Base-by-base conservation (phyloP, 2,888 invertebrate genomes). In the Ectemnius continuus region DNA sequence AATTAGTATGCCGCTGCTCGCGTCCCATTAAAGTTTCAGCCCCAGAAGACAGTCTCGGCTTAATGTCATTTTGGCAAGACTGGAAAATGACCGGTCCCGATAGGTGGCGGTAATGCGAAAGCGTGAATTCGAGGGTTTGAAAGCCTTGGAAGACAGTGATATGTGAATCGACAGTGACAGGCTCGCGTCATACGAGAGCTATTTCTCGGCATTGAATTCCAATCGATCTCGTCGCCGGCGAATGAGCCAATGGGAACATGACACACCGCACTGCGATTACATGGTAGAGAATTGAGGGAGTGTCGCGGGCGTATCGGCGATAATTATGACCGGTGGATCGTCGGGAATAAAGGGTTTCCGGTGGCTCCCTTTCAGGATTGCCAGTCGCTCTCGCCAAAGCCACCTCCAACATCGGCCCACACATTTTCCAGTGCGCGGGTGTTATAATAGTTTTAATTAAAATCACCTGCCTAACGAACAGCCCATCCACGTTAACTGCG, bases 361-460 rank as follows among this genome's bases (percentile, higher is more conserved):
- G 13, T 47, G 13, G 2, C 0, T 47, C 47, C n/a, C 47, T 47
- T n/a, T 47, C 47, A n/a, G 4, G 3, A 23, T 47, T n/a, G 47
- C 2, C 16, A 52, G n/a, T 14, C 52, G 8, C 52, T 52, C n/a
- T 52, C 16, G n/a, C 14, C 52, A 16, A 16, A 52, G 52, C 52
- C n/a, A 16, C 14, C 52, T 52, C 1, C 52, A 13, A 5, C n/a
- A 52, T 52, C 52, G 16, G 16, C 13, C n/a, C 52, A 36, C 52
- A 16, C 23, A 23, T 23, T 23, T 23, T 16, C 52, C n/a, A 2
- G 28, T 13, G 46, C 46, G 66, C 56, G 26, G 68, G 69, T 62
- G 75, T 36, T 74, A 84, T 88, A 86, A 88, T 86, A 84, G 87
- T 85, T 85, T 86, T 88, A 87, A 88, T 88, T 87, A 88, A 87